Percentiles rank a stretch among this genome's conserved stretches.
phyloP scores from a whole-genome alignment of 2,888 invertebrate genomes.

The Bimastos eiseni region DNA sequence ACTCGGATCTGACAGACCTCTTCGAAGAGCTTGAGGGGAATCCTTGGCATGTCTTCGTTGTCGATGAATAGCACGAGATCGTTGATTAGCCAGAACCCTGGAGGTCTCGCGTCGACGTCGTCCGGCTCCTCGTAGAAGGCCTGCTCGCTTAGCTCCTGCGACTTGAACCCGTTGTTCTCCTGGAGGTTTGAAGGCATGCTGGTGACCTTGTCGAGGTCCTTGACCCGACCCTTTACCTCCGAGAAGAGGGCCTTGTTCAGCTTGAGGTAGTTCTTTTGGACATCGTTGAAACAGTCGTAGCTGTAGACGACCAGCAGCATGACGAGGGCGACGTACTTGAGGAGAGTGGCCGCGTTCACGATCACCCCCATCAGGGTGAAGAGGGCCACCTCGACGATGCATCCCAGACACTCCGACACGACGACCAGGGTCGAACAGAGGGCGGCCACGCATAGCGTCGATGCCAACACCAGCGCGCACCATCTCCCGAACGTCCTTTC shows the following conservation, averaged over 20 bases:
- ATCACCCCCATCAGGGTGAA: conserved; percentile 61
- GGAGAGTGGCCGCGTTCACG: conserved; percentile 57
- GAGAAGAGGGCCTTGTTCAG: conserved; percentile 58
- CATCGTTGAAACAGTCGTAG: conserved; percentile 59
- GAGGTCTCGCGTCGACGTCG: conserved; percentile 37
- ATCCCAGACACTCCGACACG: conserved; percentile 42
- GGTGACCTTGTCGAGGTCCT: conserved; percentile 48
- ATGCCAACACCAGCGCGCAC: conserved; percentile 30
- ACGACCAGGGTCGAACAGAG: conserved; percentile 44
- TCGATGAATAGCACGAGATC: conserved; percentile 58
- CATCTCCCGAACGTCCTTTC: neutral
- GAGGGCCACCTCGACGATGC: conserved; percentile 43
- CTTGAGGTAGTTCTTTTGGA: conserved; percentile 58
- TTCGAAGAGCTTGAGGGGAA: conserved; percentile 57
- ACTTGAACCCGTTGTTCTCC: conserved; percentile 51
- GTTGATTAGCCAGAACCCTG: conserved; percentile 54
- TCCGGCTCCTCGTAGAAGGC: conserved; percentile 46
- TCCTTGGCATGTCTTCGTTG: conserved; percentile 58
- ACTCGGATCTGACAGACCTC: conserved; percentile 56
- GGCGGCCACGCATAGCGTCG: conserved; percentile 39
- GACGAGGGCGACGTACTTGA: conserved; percentile 57
- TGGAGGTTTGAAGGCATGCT: conserved; percentile 47
- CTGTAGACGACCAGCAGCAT: conserved; percentile 58
- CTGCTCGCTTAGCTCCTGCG: conserved; percentile 45
- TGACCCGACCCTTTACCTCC: conserved; percentile 56